These are phyloP conservation scores for Pogonocherus hispidulus DNA, from an alignment of 2,888 invertebrate genomes.

Conservation along the genomic window DNA sequence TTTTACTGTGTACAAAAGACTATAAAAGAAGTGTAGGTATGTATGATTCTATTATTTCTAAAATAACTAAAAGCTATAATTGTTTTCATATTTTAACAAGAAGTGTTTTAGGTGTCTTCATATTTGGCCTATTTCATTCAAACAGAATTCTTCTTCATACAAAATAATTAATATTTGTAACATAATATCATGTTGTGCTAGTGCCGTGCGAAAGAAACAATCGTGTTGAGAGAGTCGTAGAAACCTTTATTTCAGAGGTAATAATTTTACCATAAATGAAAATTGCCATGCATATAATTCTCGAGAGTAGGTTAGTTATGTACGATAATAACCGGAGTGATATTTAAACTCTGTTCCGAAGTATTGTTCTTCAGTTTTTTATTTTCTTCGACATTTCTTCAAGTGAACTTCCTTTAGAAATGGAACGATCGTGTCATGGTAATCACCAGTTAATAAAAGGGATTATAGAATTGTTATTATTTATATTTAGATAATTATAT, in stretches of 20 bases:
- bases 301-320: slow-evolving; percentile 15
- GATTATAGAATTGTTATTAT: too few species aligned
- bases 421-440: slow-evolving; percentile 10
- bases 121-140: too few species aligned
- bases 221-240: slow-evolving; percentile 7
- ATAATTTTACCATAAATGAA: slow-evolving; percentile 21
- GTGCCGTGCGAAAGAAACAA: not conserved
- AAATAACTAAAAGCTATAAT: too few species aligned
- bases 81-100: too few species aligned
- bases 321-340: slow-evolving; percentile 8
- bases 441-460: not conserved
- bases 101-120: too few species aligned
- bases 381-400: slow-evolving; percentile 9
- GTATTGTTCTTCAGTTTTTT: slow-evolving; percentile 26
- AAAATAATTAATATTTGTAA: too few species aligned
- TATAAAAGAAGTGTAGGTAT: too few species aligned
- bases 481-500: too few species aligned
- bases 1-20: too few species aligned
- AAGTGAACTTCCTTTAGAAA: slow-evolving; percentile 18
- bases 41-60: too few species aligned
- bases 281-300: slow-evolving; percentile 20
- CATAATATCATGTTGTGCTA: not conserved
- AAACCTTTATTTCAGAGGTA: slow-evolving; percentile 9
- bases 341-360: slow-evolving; percentile 22
- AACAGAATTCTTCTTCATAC: too few species aligned